A percentile compares a stretch with the other conserved stretches of the same genome.
Conservation (phyloP, 2,113 vertebrate species). For the Patagioenas fasciata region DNA sequence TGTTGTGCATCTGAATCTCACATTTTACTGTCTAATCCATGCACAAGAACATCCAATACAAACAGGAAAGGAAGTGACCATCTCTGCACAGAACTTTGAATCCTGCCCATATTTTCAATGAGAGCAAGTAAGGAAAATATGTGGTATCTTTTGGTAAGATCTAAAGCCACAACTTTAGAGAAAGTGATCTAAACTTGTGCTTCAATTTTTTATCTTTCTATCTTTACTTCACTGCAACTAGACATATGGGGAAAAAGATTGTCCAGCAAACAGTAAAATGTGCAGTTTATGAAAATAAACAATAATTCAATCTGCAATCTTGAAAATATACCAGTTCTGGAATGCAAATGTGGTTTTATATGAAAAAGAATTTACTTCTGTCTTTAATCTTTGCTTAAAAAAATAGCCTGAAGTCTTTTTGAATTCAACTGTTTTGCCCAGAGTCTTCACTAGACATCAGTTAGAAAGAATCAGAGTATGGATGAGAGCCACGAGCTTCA, state of each 20-base stretch:
- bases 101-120: not conserved
- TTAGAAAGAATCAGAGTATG: not conserved
- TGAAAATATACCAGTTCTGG: not conserved
- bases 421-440: not conserved
- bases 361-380: not conserved
- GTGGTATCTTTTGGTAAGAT: not conserved
- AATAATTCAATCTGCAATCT: not conserved
- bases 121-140: not conserved
- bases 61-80: not conserved
- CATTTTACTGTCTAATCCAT: not conserved
- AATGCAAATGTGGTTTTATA: not conserved
- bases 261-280: not conserved
- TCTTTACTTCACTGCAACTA: not conserved
- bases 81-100: not conserved
- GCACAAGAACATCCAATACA: rapidly evolving
- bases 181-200: not conserved
- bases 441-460: not conserved
- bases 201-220: not conserved
- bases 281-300: not conserved
- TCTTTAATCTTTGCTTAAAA: not conserved
- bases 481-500: not conserved
- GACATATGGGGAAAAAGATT: not conserved
- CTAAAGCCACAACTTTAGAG: not conserved
- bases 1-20: not conserved
- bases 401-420: not conserved